A percentile compares a stretch with the other conserved stretches of the same genome.
Conservation (phyloP, 2,113 vertebrate genomes). For the Probosciger aterrimus region DNA sequence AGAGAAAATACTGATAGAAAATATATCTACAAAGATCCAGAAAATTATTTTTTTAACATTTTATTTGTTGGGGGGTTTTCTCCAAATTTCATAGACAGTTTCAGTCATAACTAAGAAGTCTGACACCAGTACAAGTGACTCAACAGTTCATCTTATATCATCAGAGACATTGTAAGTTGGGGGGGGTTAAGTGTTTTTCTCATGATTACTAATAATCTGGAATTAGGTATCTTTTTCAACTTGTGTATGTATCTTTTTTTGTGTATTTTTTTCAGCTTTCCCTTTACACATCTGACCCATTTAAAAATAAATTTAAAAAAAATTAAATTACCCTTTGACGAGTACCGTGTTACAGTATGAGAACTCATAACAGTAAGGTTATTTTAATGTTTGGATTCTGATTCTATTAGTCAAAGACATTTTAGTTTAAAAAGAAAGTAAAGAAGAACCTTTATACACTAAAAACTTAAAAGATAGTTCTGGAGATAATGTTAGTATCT, state of each 20-base stretch:
- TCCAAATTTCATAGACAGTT: background rate
- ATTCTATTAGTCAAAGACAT: background rate
- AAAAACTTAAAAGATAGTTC: background rate
- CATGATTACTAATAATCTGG: background rate
- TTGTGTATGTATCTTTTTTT: background rate
- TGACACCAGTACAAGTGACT: background rate
- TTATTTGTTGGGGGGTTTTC: background rate
- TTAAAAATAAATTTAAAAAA: background rate
- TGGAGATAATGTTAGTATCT: background rate
- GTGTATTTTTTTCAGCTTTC: background rate
- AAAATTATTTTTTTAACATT: background rate
- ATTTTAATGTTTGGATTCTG: background rate
- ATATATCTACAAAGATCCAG: background rate
- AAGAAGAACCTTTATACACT: background rate
- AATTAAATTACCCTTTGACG: background rate
- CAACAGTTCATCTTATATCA: background rate
- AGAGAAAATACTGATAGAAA: background rate
- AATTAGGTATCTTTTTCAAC: background rate
- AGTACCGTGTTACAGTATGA: background rate
- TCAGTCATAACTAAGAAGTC: background rate
- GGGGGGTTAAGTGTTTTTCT: background rate
- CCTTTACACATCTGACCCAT: background rate
- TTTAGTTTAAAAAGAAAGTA: background rate
- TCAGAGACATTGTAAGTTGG: background rate
- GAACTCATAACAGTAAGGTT: background rate